Percentiles rank a stretch among this genome's conserved stretches.
phyloP scores from a whole-genome alignment of 2,113 vertebrate genomes.

The Centropus unirufus region DNA sequence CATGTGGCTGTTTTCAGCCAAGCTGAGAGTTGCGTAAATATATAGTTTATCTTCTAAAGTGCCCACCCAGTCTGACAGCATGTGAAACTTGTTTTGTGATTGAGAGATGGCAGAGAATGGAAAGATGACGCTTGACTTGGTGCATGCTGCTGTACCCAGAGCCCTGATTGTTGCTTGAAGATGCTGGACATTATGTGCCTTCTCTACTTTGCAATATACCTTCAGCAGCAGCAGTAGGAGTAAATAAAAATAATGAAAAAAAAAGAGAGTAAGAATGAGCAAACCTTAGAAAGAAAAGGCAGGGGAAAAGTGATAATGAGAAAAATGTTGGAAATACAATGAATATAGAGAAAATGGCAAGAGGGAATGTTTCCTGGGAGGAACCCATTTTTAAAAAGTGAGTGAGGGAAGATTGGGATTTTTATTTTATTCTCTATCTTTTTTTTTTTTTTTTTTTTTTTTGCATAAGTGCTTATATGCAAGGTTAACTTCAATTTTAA shows the following conservation, averaged over 20 bases:
- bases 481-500: background rate
- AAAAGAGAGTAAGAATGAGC: background rate
- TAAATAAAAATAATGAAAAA: background rate
- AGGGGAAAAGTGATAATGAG: background rate
- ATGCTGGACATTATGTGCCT: background rate
- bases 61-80: background rate
- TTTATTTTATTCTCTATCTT: background rate
- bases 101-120: rapidly evolving
- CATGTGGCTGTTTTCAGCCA: background rate
- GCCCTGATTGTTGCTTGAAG: background rate
- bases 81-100: background rate
- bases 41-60: background rate
- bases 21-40: background rate
- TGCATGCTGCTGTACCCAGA: background rate
- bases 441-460: background rate
- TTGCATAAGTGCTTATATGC: background rate
- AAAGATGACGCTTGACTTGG: background rate
- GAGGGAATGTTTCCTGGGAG: background rate
- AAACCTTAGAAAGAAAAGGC: background rate
- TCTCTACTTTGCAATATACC: background rate
- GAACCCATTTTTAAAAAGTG: background rate
- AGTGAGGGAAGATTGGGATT: background rate
- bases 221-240: background rate
- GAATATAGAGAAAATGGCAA: background rate
- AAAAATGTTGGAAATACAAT: background rate